These are phyloP conservation scores for Paracanthobrama guichenoti DNA, from an alignment of 2,113 vertebrate genomes.

Conservation along the genomic window DNA sequence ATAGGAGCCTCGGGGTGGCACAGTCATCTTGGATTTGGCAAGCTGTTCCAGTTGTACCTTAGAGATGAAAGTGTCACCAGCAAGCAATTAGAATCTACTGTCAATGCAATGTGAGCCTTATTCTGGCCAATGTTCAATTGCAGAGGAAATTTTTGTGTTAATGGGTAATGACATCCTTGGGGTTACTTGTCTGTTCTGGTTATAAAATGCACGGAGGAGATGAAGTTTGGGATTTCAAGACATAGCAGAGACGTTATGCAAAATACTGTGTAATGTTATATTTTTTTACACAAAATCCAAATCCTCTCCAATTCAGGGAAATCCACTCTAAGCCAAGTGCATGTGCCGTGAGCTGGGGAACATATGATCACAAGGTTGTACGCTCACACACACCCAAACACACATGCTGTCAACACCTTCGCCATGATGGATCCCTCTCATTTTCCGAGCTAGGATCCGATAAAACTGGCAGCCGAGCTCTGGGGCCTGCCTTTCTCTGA, in stretches of 20 bases:
- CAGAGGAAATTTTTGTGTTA: background rate
- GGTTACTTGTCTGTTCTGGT: slow-evolving; percentile 39
- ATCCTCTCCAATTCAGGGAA: slow-evolving; percentile 5
- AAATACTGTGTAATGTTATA: background rate
- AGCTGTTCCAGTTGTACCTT: slow-evolving; percentile 38
- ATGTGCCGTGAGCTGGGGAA: slow-evolving; percentile 10
- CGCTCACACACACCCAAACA: slow-evolving; percentile 52
- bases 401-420: slow-evolving; percentile 48
- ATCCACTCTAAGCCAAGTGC: slow-evolving; percentile 9
- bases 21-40: slow-evolving; percentile 49
- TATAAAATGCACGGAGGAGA: slow-evolving; percentile 21
- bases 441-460: slow-evolving; percentile 49
- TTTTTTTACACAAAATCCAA: background rate
- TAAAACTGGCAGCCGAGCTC: slow-evolving; percentile 79
- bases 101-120: slow-evolving; percentile 17
- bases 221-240: slow-evolving; percentile 26
- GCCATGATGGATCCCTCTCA: slow-evolving; percentile 54
- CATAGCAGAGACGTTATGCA: background rate
- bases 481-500: slow-evolving; percentile 84
- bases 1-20: slow-evolving; percentile 45
- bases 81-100: slow-evolving; percentile 40
- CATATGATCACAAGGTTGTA: slow-evolving; percentile 16
- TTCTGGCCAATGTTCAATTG: slow-evolving; percentile 11
- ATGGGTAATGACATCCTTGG: slow-evolving; percentile 31
- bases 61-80: slow-evolving; percentile 41